Percentiles rank a stretch among this genome's conserved stretches.
Conservation (phyloP, 2,888 invertebrate species). For the Netelia melanura region DNA sequence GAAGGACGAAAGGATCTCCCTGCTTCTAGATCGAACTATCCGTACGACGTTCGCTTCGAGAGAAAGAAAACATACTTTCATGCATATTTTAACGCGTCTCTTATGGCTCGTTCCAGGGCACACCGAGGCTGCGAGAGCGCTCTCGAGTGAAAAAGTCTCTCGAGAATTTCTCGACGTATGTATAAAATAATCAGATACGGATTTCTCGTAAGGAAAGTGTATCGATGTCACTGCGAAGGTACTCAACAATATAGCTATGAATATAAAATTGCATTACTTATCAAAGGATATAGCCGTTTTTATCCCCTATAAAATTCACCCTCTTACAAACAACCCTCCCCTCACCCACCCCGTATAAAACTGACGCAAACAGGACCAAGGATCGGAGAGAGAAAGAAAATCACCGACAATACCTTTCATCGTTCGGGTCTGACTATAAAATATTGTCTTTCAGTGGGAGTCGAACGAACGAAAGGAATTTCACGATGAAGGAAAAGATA, state of each 20-base stretch:
- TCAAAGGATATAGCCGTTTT: conserved; percentile 40
- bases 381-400: conserved; percentile 5
- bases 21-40: background rate
- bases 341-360: conserved; percentile 24
- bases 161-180: background rate
- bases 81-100: conserved; percentile 30
- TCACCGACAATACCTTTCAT: conserved; percentile 13
- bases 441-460: background rate
- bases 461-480: background rate
- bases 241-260: conserved; percentile 29
- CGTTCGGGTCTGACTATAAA: background rate
- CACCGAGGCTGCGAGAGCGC: background rate
- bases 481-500: background rate
- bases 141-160: conserved; percentile 2
- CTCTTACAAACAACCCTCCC: conserved; percentile 16
- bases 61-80: conserved; percentile 3
- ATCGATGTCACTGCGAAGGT: conserved; percentile 43
- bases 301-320: conserved; percentile 34
- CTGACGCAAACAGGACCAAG: conserved; percentile 14
- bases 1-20: background rate
- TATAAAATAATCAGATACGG: conserved; percentile 8
- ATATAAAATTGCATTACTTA: conserved; percentile 59
- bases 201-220: conserved; percentile 10
- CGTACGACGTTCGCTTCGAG: background rate
- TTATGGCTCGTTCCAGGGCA: background rate